Evolutionary conservation across 2,113 vertebrate species (phyloP).

Genomic region (Gobio gobio): DNA sequence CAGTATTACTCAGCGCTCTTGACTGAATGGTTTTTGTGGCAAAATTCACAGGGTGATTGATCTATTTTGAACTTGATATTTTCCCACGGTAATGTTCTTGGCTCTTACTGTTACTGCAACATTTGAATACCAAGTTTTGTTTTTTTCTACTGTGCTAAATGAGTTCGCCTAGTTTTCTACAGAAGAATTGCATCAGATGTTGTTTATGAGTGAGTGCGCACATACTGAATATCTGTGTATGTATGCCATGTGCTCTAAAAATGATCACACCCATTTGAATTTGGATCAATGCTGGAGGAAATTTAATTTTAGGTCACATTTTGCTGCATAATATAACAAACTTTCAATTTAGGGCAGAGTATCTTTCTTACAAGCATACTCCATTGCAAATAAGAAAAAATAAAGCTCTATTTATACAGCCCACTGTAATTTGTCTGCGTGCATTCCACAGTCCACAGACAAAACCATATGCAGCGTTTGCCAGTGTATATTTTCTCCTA

Average conservation of each 20-base stretch:
- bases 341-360: constrained; percentile 48
- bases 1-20: not conserved
- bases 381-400: constrained; percentile 43
- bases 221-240: constrained; percentile 9
- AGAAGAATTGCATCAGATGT: constrained; percentile 1
- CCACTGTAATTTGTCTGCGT: not conserved
- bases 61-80: constrained; percentile 1
- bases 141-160: not conserved
- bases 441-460: not conserved
- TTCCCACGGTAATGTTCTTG: not conserved
- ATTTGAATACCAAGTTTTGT: not conserved
- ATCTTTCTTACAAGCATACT: constrained; percentile 37
- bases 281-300: constrained; percentile 59
- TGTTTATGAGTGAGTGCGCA: not conserved
- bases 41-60: constrained; percentile 2
- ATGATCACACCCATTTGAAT: constrained; percentile 33
- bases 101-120: not conserved
- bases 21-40: not conserved
- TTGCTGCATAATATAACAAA: constrained; percentile 42
- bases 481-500: not conserved
- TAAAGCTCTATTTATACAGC: constrained; percentile 35
- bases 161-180: not conserved
- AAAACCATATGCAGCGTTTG: not conserved
- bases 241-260: constrained; percentile 34
- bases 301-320: constrained; percentile 57